phyloP scores from a whole-genome alignment of 2,113 vertebrate genomes.

The Notechis scutatus region DNA sequence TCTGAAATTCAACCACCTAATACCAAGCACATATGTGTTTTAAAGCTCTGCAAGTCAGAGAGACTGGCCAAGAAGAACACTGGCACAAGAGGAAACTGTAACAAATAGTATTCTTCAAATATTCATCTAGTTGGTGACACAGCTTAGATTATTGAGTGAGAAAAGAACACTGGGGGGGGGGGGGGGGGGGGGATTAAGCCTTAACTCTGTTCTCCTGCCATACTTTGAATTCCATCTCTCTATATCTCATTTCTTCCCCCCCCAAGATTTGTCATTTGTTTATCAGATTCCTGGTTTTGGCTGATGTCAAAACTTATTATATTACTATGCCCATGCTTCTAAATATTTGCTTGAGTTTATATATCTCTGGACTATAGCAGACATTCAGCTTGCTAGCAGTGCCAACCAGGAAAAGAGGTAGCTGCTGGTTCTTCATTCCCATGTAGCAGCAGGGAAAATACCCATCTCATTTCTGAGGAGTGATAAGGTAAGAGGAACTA shows the following conservation, averaged over 20 bases:
- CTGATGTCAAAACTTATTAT: background rate
- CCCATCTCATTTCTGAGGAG: background rate
- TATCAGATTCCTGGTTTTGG: background rate
- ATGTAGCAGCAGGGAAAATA: background rate
- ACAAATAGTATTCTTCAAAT: background rate
- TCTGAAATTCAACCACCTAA: background rate
- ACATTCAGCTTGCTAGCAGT: background rate
- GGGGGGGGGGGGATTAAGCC: background rate
- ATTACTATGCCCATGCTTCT: background rate
- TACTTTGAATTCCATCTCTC: background rate
- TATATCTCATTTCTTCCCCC: background rate
- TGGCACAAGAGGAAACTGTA: background rate
- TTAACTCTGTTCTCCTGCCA: background rate
- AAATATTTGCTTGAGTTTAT: background rate
- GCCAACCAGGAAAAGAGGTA: background rate
- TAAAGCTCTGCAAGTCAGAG: background rate
- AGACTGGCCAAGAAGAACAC: background rate
- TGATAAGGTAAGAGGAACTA: background rate
- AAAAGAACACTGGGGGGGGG: background rate
- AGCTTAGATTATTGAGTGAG: background rate
- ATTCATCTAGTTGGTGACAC: background rate
- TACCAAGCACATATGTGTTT: background rate
- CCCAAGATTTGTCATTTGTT: background rate
- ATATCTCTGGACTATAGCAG: background rate
- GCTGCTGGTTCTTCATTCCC: background rate